A percentile compares a stretch with the other conserved stretches of the same genome.
Conservation (phyloP, 2,888 invertebrate genomes). For the Serrognathus titanus region DNA sequence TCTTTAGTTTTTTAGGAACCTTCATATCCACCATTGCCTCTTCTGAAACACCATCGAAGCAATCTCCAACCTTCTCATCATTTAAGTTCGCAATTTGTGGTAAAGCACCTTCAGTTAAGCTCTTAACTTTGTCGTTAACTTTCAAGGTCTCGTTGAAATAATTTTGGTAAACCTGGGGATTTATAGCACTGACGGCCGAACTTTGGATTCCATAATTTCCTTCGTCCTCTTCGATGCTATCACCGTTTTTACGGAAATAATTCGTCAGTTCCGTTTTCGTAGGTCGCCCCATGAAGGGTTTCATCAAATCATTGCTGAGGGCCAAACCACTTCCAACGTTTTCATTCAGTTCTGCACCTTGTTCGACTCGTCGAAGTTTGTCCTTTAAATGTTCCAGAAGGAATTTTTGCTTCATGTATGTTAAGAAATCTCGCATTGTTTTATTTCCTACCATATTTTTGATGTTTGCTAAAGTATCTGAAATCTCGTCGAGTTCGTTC, state of each 20-base stretch:
- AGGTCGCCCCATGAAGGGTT: constrained; percentile 28
- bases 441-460: neutral
- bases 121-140: neutral
- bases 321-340: constrained; percentile 16
- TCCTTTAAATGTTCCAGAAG: neutral
- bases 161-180: neutral
- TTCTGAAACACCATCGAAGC: neutral
- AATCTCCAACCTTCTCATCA: neutral
- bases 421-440: neutral
- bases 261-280: neutral
- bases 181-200: neutral
- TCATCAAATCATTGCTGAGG: constrained; percentile 23
- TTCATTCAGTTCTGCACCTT: neutral
- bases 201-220: neutral
- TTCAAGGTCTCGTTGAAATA: no score
- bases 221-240: neutral
- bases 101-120: neutral
- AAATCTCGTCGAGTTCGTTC: neutral
- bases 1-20: constrained; percentile 21
- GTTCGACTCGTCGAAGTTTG: neutral
- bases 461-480: neutral
- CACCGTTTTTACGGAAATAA: neutral
- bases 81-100: constrained; percentile 1
- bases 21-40: constrained; percentile 19
- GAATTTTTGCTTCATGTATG: neutral